A percentile compares a stretch with the other conserved stretches of the same genome.
Evolutionary conservation across 1,140 invertebrate species (phyloP).

Genomic region (Sinella curviseta): DNA sequence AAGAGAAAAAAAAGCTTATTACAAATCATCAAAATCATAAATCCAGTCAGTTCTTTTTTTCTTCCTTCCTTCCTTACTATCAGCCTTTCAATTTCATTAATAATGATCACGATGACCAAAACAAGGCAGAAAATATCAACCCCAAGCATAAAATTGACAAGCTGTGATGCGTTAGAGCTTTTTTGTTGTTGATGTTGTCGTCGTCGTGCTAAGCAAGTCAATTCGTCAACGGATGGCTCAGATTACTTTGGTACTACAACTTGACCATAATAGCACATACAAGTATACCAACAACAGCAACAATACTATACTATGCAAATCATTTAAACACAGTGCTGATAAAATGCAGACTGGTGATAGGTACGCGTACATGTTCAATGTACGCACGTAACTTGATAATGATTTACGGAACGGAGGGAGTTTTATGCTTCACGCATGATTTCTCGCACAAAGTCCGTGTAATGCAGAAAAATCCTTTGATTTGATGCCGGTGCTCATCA

Average conservation of each 20-base stretch:
- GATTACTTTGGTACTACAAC: too few relatives aligned
- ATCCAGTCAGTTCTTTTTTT: background rate
- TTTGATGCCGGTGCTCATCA: background rate
- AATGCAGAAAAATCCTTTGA: background rate
- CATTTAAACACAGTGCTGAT: background rate
- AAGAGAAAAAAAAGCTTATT: background rate
- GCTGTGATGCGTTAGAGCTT: background rate
- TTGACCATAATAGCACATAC: too few relatives aligned
- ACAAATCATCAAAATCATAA: background rate
- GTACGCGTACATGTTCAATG: background rate
- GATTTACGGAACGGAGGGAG: background rate
- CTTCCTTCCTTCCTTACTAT: background rate
- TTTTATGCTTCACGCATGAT: slow-evolving; percentile 9
- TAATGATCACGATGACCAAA: slow-evolving; percentile 14
- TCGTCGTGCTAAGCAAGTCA: background rate
- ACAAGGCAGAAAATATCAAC: background rate
- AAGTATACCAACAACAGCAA: too few relatives aligned
- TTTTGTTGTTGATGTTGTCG: background rate
- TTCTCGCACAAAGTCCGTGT: background rate
- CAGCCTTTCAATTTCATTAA: slow-evolving; percentile 20
- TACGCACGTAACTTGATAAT: background rate
- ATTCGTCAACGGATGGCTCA: background rate
- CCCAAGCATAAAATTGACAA: slow-evolving; percentile 9
- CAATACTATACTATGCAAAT: background rate
- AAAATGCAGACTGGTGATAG: background rate